Base-by-base conservation (phyloP, 2,888 invertebrate species). In the Ryuthela nishihirai region DNA sequence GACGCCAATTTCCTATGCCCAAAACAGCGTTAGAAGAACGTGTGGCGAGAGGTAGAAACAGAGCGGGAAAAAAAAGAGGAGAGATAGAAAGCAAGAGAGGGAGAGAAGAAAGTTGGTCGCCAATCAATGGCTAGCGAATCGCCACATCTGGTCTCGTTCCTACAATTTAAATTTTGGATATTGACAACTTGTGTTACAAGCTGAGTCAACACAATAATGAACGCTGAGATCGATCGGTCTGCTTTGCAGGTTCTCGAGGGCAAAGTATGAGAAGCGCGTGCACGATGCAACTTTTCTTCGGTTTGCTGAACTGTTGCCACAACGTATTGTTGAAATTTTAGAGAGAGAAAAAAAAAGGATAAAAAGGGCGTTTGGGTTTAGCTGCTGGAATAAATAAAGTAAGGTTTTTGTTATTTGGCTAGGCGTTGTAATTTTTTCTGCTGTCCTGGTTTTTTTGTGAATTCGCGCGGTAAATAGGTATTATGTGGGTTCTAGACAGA, bases 101-200 rank as follows among this genome's bases (percentile, higher is more conserved):
- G 25, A 10, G 24, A 4, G n/a, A n/a, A 10, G 15, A 10, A n/a
- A 26, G 12, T 36, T n/a, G 25, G 25, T 23, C 18, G 25, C 21
- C 24, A 38, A 54, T 54, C 47, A 54, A 54, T 48, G 44, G 29
- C 45, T 38, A 45, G 45, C 26, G 46, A 38, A 54, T 48, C 44
- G 26, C 17, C 56, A 36, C 56, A 50, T 56, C 56, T 56, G 56
- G 56, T 45, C 35, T 45, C 38, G 44, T 50, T 50, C 56, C 50
- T 45, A 35, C 56, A 56, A 56, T 56, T 56, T 56, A 56, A 56
- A 56, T 56, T 50, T 56, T 45, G 49, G 49, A 35, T 56, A 56
- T 56, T 50, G 56, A 50, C 56, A 56, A 35, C 49, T 56, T 45
- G 40, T 44, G 45, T 29, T 35, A 49, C 49, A 45, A 54, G 47